Percentiles rank a stretch among this genome's conserved stretches.
These are phyloP conservation scores for Zoanthus gigantus DNA, from an alignment of 92 coral and sea anemone genomes.

Conservation along the genomic window DNA sequence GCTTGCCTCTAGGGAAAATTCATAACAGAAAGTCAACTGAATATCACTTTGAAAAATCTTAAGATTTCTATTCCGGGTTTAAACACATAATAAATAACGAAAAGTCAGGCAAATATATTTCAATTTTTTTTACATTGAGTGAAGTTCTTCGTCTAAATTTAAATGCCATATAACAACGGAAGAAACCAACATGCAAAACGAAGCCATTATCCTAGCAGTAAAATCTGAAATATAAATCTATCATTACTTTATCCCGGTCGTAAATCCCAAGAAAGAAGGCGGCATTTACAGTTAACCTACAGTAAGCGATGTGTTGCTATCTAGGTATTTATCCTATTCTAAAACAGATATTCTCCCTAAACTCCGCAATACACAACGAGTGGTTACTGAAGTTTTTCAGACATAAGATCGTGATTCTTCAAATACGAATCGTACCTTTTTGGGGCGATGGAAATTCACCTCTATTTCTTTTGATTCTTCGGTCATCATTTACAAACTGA, in stretches of 20 bases:
- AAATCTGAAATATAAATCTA: neutral
- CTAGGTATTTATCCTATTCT: neutral
- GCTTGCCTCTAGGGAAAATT: neutral
- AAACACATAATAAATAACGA: neutral
- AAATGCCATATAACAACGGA: neutral
- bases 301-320: constrained; percentile 5
- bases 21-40: neutral
- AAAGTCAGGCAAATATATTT: neutral
- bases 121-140: neutral
- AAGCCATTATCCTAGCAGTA: neutral
- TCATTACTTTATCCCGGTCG: neutral
- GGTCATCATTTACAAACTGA: constrained; percentile 42
- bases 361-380: neutral
- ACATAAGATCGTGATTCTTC: neutral
- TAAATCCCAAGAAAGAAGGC: neutral
- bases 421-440: constrained; percentile 52
- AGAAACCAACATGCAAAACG: constrained; percentile 22
- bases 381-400: too few relatives aligned
- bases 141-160: neutral
- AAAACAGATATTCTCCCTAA: neutral
- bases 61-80: constrained; percentile 22
- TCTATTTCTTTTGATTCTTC: constrained; percentile 37
- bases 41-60: neutral
- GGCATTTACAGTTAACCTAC: neutral
- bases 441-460: constrained; percentile 69